A percentile compares a stretch with the other conserved stretches of the same genome.
These are phyloP conservation scores for Peromyscus melanophrys DNA, from an alignment of 2,797 vertebrate species.

Conservation along the genomic window DNA sequence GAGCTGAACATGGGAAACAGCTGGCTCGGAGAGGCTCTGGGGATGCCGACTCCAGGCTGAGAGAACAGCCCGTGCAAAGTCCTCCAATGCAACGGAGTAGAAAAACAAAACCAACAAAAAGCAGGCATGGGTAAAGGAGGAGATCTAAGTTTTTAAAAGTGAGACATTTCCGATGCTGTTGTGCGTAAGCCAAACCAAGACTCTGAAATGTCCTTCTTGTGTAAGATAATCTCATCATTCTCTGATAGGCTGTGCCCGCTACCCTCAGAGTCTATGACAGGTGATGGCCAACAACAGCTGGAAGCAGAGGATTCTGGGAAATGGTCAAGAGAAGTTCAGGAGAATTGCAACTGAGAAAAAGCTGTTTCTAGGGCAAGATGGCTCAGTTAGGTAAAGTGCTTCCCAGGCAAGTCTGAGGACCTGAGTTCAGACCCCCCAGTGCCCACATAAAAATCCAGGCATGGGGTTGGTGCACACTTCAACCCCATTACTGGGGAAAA, in stretches of 20 bases:
- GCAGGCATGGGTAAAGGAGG: too few species aligned
- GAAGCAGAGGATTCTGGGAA: not conserved
- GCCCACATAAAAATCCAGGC: not conserved
- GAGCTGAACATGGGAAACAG: not conserved
- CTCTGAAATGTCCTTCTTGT: not conserved
- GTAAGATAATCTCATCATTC: not conserved
- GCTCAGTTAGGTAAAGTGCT: not conserved
- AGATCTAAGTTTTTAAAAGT: too few species aligned
- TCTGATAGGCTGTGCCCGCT: not conserved
- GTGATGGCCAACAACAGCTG: not conserved
- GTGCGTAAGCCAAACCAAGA: conserved; percentile 6
- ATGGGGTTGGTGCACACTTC: too few species aligned
- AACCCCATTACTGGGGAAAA: not conserved
- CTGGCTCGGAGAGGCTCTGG: not conserved
- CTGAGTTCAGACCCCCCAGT: not conserved
- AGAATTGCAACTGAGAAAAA: not conserved
- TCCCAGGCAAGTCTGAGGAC: not conserved
- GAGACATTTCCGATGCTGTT: too few species aligned
- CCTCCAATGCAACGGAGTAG: not conserved
- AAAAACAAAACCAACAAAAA: too few species aligned
- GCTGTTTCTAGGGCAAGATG: not conserved
- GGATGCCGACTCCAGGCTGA: not conserved
- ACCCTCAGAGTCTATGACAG: not conserved
- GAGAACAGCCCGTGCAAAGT: not conserved
- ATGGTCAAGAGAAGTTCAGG: not conserved